Conservation (phyloP, 1,140 invertebrate species). For the Caerostris extrusa region DNA sequence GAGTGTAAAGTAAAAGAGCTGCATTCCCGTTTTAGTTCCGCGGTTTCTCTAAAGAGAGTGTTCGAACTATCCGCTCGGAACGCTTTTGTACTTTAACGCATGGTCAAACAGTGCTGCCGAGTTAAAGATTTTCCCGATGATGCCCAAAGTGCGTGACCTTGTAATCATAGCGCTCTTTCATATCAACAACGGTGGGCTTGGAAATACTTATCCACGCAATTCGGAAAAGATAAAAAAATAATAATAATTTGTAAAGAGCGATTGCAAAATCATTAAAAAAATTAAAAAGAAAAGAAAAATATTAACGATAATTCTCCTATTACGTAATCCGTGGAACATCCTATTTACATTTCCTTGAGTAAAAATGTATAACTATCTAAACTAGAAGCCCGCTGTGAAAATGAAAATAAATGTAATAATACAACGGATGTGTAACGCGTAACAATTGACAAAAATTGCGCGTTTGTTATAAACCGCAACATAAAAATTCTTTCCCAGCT, state of each 20-base stretch:
- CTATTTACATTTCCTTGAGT: conserved; percentile 36
- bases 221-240: not conserved
- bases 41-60: not conserved
- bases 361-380: not conserved
- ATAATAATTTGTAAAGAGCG: not conserved
- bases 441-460: conserved; percentile 2
- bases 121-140: conserved; percentile 4
- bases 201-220: conserved; percentile 38
- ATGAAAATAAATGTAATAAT: not conserved
- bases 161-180: conserved; percentile 38
- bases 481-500: conserved; percentile 17
- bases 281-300: not conserved
- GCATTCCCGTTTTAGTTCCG: not conserved
- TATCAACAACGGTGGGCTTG: conserved; percentile 22
- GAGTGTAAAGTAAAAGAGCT: not conserved
- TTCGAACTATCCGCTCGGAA: conserved; percentile 31
- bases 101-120: conserved; percentile 11
- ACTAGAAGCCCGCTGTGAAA: not conserved
- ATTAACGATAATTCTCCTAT: not conserved
- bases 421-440: not conserved
- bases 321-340: not conserved
- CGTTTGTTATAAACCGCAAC: not conserved
- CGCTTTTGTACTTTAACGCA: conserved; percentile 37
- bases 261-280: conserved; percentile 8
- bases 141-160: conserved; percentile 46